These are phyloP conservation scores for Sardina pilchardus DNA, from an alignment of 2,113 vertebrate species.

Conservation along the genomic window DNA sequence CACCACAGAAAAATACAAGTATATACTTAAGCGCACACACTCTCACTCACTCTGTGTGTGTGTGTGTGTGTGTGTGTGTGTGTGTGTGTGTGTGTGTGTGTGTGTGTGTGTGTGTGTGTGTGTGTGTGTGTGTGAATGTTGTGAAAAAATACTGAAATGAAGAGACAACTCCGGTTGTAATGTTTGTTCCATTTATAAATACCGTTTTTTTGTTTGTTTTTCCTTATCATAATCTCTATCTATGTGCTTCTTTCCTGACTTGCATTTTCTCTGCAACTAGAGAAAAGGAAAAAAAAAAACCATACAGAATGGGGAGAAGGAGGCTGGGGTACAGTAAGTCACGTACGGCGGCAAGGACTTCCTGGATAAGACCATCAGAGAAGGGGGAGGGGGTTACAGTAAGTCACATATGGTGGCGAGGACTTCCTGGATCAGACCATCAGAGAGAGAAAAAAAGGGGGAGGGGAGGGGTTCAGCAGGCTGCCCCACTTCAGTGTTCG, in stretches of 20 bases:
- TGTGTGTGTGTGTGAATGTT: background rate
- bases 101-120: no score
- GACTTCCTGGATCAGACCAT: background rate
- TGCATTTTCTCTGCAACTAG: constrained; percentile 17
- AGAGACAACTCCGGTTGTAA: constrained; percentile 31
- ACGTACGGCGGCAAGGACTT: background rate
- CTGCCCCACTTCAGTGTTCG: background rate
- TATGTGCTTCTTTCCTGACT: constrained; percentile 21
- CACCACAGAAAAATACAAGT: no score
- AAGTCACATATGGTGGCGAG: background rate
- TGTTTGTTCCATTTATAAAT: constrained; percentile 58
- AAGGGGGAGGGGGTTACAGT: background rate
- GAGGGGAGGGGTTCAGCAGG: background rate
- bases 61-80: background rate
- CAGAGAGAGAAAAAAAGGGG: background rate
- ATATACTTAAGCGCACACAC: no score
- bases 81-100: no score
- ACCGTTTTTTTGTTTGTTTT: constrained; percentile 50
- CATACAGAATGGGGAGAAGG: constrained; percentile 12
- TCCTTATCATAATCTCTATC: constrained; percentile 52
- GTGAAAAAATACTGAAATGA: background rate
- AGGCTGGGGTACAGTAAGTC: background rate
- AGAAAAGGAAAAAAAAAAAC: constrained; percentile 12
- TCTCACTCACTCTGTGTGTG: no score
- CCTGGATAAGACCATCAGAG: background rate